A percentile compares a stretch with the other conserved stretches of the same genome.
phyloP scores from a whole-genome alignment of 2,797 vertebrate species.

The Halcyon chelicuti region DNA sequence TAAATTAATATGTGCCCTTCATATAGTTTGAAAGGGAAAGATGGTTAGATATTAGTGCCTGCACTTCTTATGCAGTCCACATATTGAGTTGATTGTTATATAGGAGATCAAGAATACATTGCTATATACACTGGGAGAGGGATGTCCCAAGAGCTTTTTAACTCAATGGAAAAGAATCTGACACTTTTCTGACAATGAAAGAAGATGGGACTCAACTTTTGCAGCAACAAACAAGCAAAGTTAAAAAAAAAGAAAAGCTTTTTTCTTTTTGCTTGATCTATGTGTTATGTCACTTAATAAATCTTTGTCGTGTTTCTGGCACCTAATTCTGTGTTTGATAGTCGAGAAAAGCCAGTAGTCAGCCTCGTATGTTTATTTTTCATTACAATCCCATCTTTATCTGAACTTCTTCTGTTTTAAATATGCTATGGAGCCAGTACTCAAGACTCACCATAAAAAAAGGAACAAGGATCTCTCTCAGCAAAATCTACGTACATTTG shows the following conservation, averaged over 20 bases:
- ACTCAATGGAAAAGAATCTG: neutral
- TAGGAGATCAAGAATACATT: neutral
- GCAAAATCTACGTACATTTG: neutral
- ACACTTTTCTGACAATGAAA: neutral
- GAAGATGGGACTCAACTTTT: neutral
- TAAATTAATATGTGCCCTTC: neutral
- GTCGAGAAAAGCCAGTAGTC: neutral
- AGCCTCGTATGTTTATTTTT: neutral
- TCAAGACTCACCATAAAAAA: neutral
- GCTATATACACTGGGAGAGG: neutral
- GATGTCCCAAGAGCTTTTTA: neutral
- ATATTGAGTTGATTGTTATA: neutral
- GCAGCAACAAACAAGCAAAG: neutral
- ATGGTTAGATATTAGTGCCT: neutral
- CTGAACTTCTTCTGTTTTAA: neutral
- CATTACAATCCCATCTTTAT: neutral
- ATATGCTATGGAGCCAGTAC: neutral
- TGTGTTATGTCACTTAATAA: neutral
- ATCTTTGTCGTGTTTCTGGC: neutral
- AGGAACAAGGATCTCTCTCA: neutral
- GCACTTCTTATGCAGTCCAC: neutral
- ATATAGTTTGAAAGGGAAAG: neutral
- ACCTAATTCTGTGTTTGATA: neutral
- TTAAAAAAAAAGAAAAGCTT: neutral
- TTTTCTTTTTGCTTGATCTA: neutral